These are phyloP conservation scores for Ostrea denselamellosa DNA, from an alignment of 1,140 invertebrate genomes.

Conservation along the genomic window DNA sequence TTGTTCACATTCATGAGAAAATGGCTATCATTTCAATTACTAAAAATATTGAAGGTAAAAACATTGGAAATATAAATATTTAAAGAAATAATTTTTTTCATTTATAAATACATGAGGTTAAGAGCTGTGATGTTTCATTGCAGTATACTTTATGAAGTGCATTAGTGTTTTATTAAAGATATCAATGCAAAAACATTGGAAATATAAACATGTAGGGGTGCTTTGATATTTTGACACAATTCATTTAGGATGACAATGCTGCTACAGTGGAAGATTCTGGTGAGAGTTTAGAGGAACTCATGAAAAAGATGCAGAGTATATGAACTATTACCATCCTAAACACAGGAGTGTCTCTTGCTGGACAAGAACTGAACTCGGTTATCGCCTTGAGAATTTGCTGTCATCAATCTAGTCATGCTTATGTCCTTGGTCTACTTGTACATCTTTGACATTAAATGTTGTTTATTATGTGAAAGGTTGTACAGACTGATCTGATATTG, in stretches of 20 bases:
- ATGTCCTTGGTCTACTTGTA: background rate
- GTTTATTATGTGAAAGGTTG: slow-evolving; percentile 6
- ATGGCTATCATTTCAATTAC: no score
- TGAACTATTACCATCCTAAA: slow-evolving; percentile 65
- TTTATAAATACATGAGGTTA: no score
- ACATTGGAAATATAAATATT: no score
- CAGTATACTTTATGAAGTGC: no score
- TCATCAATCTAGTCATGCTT: slow-evolving; percentile 1
- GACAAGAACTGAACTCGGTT: background rate
- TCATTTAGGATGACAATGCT: slow-evolving; percentile 81
- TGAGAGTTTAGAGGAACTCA: slow-evolving; percentile 89
- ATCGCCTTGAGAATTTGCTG: background rate
- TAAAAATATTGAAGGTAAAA: no score
- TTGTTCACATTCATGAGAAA: no score
- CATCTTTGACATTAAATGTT: background rate
- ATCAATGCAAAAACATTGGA: no score
- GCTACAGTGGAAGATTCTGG: slow-evolving; percentile 76
- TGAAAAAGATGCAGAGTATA: slow-evolving; percentile 93
- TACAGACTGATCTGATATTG: background rate
- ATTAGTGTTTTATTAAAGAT: no score
- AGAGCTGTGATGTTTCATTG: no score
- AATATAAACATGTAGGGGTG: no score
- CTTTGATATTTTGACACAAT: background rate
- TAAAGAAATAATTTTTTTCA: no score
- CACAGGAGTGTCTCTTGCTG: slow-evolving; percentile 10